Base-by-base conservation (phyloP, 2,797 vertebrate species). In the Masticophis lateralis region DNA sequence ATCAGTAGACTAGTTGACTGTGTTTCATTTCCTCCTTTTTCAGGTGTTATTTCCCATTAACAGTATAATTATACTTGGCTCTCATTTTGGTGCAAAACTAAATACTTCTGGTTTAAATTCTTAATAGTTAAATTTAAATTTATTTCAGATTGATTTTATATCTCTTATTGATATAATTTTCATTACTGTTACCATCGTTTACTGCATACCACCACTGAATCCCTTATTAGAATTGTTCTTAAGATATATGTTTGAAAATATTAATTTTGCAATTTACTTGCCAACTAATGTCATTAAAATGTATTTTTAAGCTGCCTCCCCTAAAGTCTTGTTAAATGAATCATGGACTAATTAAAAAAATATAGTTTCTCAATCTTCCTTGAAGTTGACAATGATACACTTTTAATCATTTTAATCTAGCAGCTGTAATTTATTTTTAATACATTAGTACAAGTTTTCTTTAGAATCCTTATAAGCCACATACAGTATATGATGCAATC, bases 351-450 rank as follows among this genome's bases (percentile, higher is more conserved):
- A 83, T 47, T 83, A 79, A 7, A 43, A 91, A 96, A 95, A 95
- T 92, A 96, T 94, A n/a, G 94, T 96, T 93, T 94, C 95, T 96
- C 96, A 96, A 95, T 94, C 96, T 91, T 95, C 90, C 95, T 94
- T 94, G 94, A 92, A 95, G 89, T 94, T 96, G 94, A 90, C 95
- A 96, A 94, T 96, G 93, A 94, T 91, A 53, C 88, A 95, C 96
- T 95, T 56, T 92, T 90, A 94, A 95, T 90, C 92, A 92, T 96
- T 96, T 96, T 95, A 95, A 96, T 96, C 86, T 94, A 91, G 93
- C 92, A 90, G 92, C 88, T 61, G 10, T 89, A 47, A 88, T 89
- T 60, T 92, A 47, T 83, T 83, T 83, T 83, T 83, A 83, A 25
- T 25, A 83, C 37, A 83, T 47, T 47, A 47, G 37, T 25, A 6